Evolutionary conservation across 1,140 invertebrate genomes (phyloP).

Genomic region (Drosophila athabasca): DNA sequence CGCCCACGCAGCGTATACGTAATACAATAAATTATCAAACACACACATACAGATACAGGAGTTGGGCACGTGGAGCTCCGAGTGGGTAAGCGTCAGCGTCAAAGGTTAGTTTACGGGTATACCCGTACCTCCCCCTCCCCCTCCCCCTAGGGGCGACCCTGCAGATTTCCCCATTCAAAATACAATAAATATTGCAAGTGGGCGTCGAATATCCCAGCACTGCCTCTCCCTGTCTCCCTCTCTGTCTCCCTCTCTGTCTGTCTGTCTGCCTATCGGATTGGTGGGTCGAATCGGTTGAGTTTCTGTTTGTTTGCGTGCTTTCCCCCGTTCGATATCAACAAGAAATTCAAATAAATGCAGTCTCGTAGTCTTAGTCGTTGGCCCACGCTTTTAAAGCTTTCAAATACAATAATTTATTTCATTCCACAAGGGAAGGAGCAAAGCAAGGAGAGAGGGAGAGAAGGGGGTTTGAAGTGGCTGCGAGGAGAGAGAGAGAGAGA

Average conservation of each 20-base stretch:
- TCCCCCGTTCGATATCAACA: constrained; percentile 38
- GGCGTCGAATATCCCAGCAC: constrained; percentile 38
- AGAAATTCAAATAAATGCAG: constrained; percentile 64
- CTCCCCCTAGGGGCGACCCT: neutral
- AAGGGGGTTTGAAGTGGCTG: constrained; percentile 14
- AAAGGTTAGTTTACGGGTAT: constrained; percentile 58
- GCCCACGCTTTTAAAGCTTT: constrained; percentile 59
- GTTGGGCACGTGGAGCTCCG: constrained; percentile 5
- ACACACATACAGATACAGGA: constrained; percentile 9
- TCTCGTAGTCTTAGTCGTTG: constrained; percentile 25
- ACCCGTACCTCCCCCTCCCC: no score
- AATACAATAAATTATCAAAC: constrained; percentile 66
- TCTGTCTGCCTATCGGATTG: constrained; percentile 5
- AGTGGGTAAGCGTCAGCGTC: constrained; percentile 27
- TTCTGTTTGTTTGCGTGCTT: constrained; percentile 38
- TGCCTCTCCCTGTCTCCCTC: neutral
- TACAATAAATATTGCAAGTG: constrained; percentile 68
- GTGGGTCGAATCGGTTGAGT: no score
- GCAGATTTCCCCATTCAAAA: constrained; percentile 40
- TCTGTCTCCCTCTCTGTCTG: neutral
- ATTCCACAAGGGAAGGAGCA: constrained; percentile 4
- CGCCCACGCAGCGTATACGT: constrained; percentile 64
- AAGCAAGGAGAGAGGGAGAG: neutral
- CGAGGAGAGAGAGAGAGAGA: neutral
- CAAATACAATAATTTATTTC: constrained; percentile 65